phyloP scores from a whole-genome alignment of 2,888 invertebrate genomes.

The Hyppa rectilinea region DNA sequence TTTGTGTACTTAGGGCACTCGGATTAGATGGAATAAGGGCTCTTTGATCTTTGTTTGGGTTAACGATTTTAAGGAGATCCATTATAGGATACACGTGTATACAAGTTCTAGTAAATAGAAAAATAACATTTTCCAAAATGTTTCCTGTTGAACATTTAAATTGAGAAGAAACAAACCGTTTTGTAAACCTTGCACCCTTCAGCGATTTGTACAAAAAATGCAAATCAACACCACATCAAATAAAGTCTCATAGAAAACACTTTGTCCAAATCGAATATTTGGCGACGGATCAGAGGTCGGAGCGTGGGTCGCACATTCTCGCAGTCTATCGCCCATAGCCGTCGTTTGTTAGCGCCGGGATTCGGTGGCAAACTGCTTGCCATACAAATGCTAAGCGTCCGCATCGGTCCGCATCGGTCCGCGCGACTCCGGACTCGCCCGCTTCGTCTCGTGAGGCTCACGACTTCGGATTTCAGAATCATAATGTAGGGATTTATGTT shows the following conservation, averaged over 20 bases:
- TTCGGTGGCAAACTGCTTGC: conserved; percentile 69
- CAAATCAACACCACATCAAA: conserved; percentile 64
- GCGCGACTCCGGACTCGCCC: conserved; percentile 43
- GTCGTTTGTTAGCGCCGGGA: conserved; percentile 68
- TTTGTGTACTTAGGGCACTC: background rate
- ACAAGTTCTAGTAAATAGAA: background rate
- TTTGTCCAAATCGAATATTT: conserved; percentile 68
- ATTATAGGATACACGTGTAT: conserved; percentile 2
- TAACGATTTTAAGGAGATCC: background rate
- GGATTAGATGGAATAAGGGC: background rate
- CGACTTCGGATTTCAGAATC: conserved; percentile 55
- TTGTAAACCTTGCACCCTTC: background rate
- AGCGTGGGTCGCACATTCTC: conserved; percentile 64
- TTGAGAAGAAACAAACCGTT: conserved; percentile 14
- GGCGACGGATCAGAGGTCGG: conserved; percentile 56
- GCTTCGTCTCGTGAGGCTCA: conserved; percentile 66
- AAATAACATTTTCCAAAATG: background rate
- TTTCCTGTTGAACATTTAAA: background rate
- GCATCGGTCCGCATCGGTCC: conserved; percentile 46
- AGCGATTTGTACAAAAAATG: conserved; percentile 53
- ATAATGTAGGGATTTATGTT: conserved; percentile 70
- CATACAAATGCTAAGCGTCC: conserved; percentile 74
- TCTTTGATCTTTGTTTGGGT: background rate
- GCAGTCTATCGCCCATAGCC: conserved; percentile 62
- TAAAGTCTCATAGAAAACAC: conserved; percentile 66